These are phyloP conservation scores for Kryphioiulus occultus DNA, from an alignment of 2,888 invertebrate species.

Conservation along the genomic window DNA sequence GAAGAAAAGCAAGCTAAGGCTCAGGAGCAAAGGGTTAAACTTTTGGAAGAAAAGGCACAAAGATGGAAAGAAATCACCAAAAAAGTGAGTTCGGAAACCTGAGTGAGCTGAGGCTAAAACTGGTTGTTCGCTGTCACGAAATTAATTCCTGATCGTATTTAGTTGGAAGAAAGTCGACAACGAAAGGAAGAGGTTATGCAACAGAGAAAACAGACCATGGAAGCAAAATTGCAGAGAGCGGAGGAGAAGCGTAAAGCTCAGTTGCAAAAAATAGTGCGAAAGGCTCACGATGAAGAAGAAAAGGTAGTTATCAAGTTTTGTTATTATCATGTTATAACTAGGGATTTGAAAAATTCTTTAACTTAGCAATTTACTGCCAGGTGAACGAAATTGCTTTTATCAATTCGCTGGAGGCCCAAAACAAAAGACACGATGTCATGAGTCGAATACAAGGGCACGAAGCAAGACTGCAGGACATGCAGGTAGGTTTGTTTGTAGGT, in stretches of 20 bases:
- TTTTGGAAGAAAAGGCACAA: constrained; percentile 83
- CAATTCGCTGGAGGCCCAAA: constrained; percentile 93
- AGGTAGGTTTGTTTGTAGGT: constrained; percentile 60
- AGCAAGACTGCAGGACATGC: constrained; percentile 69
- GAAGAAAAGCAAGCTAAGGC: constrained; percentile 93
- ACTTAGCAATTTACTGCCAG: constrained; percentile 58
- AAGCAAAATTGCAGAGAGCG: constrained; percentile 71
- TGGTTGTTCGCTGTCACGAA: no score
- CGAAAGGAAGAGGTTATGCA: constrained; percentile 87
- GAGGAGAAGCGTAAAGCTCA: constrained; percentile 87
- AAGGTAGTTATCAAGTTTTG: constrained; percentile 66
- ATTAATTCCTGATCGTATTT: constrained; percentile 51
- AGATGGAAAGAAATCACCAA: constrained; percentile 85
- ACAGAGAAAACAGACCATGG: constrained; percentile 67
- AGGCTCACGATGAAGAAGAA: constrained; percentile 97
- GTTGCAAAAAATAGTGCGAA: constrained; percentile 76
- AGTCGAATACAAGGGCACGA: constrained; percentile 68
- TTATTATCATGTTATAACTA: not conserved
- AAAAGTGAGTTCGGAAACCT: constrained; percentile 69
- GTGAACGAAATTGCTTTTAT: constrained; percentile 97
- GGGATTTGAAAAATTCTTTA: not conserved
- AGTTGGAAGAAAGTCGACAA: constrained; percentile 71
- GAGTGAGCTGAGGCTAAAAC: no score
- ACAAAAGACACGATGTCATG: constrained; percentile 89
- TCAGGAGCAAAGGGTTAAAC: constrained; percentile 80